Evolutionary conservation across 2,113 vertebrate species (phyloP).

Genomic region (Phasianus colchicus): DNA sequence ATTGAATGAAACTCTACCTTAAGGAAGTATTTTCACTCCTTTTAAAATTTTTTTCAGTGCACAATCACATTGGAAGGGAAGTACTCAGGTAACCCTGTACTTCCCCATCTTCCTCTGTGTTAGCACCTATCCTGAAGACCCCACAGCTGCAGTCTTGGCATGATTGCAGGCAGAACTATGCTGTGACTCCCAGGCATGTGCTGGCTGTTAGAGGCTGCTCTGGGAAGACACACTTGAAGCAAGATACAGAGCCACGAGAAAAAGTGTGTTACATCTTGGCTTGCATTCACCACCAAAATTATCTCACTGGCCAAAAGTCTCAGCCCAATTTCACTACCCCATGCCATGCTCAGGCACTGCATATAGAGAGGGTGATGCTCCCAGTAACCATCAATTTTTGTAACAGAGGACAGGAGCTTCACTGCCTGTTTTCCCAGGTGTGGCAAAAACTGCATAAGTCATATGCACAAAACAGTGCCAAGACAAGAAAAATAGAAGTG

Average conservation of each 20-base stretch:
- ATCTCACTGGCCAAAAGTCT: not conserved
- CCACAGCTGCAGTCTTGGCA: fast-evolving
- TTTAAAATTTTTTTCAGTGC: not conserved
- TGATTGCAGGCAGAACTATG: not conserved
- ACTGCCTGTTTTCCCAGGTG: not conserved
- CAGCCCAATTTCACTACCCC: not conserved
- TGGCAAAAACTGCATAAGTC: not conserved
- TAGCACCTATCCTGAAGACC: not conserved
- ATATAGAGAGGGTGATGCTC: not conserved
- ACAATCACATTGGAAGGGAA: not conserved
- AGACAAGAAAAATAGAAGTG: not conserved
- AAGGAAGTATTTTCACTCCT: not conserved
- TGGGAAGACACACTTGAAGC: fast-evolving
- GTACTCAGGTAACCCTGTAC: not conserved
- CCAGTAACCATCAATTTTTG: not conserved
- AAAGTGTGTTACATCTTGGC: not conserved
- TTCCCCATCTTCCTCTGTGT: not conserved
- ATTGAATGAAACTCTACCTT: not conserved
- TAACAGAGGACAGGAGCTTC: not conserved
- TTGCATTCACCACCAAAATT: not conserved
- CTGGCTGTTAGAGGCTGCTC: not conserved
- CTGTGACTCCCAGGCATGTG: not conserved
- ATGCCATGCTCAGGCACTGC: fast-evolving
- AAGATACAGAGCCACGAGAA: not conserved
- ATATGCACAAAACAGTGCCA: not conserved